Base-by-base conservation (phyloP, 92 coral and sea anemone genomes). In the Bergia sp. region DNA sequence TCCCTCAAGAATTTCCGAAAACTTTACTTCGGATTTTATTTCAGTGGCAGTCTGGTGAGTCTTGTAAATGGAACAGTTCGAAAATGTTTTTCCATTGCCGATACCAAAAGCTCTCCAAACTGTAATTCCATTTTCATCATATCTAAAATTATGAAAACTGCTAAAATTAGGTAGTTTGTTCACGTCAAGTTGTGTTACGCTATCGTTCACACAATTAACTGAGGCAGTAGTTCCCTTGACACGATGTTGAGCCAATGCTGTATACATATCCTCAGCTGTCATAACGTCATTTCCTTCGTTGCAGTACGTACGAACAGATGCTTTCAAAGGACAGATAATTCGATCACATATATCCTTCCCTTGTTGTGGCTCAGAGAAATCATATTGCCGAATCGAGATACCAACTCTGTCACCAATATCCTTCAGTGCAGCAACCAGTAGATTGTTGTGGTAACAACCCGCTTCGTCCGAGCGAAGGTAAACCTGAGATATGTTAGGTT, bases 291-390 rank as follows among this genome's bases (percentile, higher is more conserved):
- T 84, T 6, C 95, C 95, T 89, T 91, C 91, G 61, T 88, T 72
- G 85, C 91, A 88, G 82, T 91, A 89, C 38, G 72, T 71, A 61
- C 85, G 58, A 39, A 91, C 53, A 57, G 87, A 73, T 18, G 86
- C 43, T 79, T 91, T 91, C 94, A 91, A 88, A 2, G 91, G 91
- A 82, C 94, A 89, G 36, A 91, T 47, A 21, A 88, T 91, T 1
- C 91, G 86, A 80, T 91, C 93, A 75, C 93, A 91, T 53, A 91
- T 83, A 82, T 88, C 91, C 53, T 91, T 91, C 55, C 93, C 91
- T 40, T 88, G 82, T 81, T 91, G 91, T 77, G 93, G 93, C 64
- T 91, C 89, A 2, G 91, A 91, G 73, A 57, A 82, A 76, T 91
- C 93, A 50, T 81, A 88, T 29, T 87, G 91, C 64, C 36, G 50